These are phyloP conservation scores for Brachirus orientalis DNA, from an alignment of 2,113 vertebrate genomes.

Conservation along the genomic window DNA sequence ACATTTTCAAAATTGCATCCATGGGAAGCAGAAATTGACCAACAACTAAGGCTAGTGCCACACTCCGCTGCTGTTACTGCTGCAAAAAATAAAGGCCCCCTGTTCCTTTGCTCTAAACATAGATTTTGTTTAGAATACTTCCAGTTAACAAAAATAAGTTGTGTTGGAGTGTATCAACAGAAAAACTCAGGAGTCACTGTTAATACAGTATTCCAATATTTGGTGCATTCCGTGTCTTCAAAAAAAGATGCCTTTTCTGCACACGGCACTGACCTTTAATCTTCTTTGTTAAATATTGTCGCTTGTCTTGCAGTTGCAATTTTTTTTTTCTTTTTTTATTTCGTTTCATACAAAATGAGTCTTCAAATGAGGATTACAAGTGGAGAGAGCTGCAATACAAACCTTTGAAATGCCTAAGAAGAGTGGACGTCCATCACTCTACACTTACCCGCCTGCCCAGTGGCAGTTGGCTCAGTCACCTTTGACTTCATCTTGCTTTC, in stretches of 20 bases:
- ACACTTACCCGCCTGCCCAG: slow-evolving; percentile 81
- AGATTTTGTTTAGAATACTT: slow-evolving; percentile 7
- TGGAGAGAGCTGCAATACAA: slow-evolving; percentile 28
- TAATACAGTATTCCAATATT: slow-evolving; percentile 1
- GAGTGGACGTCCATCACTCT: slow-evolving; percentile 16
- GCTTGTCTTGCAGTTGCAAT: background rate
- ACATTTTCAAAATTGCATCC: slow-evolving; percentile 11
- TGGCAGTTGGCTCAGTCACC: slow-evolving; percentile 75
- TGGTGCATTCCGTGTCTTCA: background rate
- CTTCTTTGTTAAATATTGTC: background rate
- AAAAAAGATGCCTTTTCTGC: slow-evolving; percentile 8
- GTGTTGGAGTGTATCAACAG: slow-evolving; percentile 8
- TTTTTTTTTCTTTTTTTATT: slow-evolving; percentile 4
- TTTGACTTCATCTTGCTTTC: slow-evolving; percentile 75
- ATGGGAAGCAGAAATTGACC: background rate
- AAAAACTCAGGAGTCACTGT: slow-evolving; percentile 1
- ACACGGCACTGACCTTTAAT: background rate
- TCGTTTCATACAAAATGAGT: background rate
- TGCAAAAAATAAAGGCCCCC: background rate
- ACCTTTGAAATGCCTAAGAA: slow-evolving; percentile 27
- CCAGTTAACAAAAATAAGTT: no score
- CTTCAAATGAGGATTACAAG: slow-evolving; percentile 10
- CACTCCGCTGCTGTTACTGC: no score
- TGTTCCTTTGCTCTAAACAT: background rate
- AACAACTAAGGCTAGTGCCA: background rate